Base-by-base conservation (phyloP, 2,888 invertebrate genomes). In the Agrotis puta region DNA sequence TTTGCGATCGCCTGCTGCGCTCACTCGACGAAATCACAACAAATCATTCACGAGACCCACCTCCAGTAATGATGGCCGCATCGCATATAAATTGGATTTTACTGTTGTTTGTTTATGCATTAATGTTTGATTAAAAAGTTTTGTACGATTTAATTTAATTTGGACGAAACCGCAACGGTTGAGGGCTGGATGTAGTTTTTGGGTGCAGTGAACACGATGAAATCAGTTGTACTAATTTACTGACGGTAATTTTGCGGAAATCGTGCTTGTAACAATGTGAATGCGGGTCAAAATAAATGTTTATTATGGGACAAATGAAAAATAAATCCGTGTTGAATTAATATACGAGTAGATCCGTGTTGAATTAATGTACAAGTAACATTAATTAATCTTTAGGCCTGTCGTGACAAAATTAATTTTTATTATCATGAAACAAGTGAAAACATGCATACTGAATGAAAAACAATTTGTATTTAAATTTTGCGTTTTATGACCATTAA, bases 1-100 rank as follows among this genome's bases (percentile, higher is more conserved):
- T 94, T 94, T 91, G 92, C 92, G 93, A 92, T 93, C 93, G 86
- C 95, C 95, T 91, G 95, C 95, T 95, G 95, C 90, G 95, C 89
- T 91, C 92, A 90, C 93, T 94, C 93, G 91, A 90, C 92, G 93
- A 91, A 94, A 95, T 95, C 95, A 95, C 94, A 95, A 95, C 95
- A 95, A 95, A 95, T 95, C 94, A 95, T 94, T 94, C 90, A 90
- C 92, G 90, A 93, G 91, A 88, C 92, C 95, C 94, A 94, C 95
- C 95, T 95, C 92, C 92, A 89, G 92, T 94, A 95, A 95, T 94
- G 94, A 94, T 93, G 92, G 92, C 91, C 91, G 92, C 93, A 92
- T 93, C 92, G 93, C 91, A 92, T 92, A 93, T 93, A 92, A 92
- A 93, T 92, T 92, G 93, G 90, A 92, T 92, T 91, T 91, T 90